Evolutionary conservation across 2,797 vertebrate genomes (phyloP).

Genomic region (Lutjanus argentimaculatus): DNA sequence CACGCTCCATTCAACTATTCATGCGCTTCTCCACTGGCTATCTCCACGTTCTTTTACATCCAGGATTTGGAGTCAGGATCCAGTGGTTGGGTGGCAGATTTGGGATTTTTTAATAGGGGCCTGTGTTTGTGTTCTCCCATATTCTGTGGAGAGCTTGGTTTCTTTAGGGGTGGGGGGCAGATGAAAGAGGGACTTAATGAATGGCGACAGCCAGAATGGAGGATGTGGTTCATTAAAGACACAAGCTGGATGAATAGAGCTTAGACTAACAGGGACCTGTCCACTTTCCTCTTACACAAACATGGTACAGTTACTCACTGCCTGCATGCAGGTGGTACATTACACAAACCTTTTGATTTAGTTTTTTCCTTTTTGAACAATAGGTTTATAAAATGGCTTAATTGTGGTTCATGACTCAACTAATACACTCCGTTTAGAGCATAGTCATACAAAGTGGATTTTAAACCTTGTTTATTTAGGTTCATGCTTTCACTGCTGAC

Average conservation of each 20-base stretch:
- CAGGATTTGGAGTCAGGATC: slow-evolving; percentile 67
- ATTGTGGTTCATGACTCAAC: slow-evolving; percentile 57
- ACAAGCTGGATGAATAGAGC: slow-evolving; percentile 84
- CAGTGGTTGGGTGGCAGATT: slow-evolving; percentile 74
- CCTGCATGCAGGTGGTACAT: slow-evolving; percentile 66
- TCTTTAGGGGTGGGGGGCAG: slow-evolving; percentile 69
- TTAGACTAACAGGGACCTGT: slow-evolving; percentile 80
- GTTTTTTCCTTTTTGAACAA: slow-evolving; percentile 13
- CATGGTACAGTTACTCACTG: slow-evolving; percentile 59
- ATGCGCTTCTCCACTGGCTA: slow-evolving; percentile 50
- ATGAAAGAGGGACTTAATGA: slow-evolving; percentile 87
- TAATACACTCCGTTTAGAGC: not conserved
- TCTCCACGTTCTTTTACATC: slow-evolving; percentile 36
- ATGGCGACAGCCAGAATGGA: slow-evolving; percentile 83
- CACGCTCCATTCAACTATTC: slow-evolving; percentile 63
- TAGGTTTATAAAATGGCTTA: slow-evolving; percentile 36
- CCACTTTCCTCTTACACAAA: slow-evolving; percentile 70
- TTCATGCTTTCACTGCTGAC: slow-evolving; percentile 2
- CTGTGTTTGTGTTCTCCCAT: slow-evolving; percentile 78
- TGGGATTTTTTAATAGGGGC: slow-evolving; percentile 77
- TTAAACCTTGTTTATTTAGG: slow-evolving; percentile 39
- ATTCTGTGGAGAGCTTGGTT: slow-evolving; percentile 79
- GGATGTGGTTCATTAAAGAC: slow-evolving; percentile 89
- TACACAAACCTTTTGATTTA: slow-evolving; percentile 45
- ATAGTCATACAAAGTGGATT: slow-evolving; percentile 12